Percentiles rank a stretch among this genome's conserved stretches.
Conservation (phyloP, 2,797 vertebrate genomes). For the Percopsis omiscomaycus region DNA sequence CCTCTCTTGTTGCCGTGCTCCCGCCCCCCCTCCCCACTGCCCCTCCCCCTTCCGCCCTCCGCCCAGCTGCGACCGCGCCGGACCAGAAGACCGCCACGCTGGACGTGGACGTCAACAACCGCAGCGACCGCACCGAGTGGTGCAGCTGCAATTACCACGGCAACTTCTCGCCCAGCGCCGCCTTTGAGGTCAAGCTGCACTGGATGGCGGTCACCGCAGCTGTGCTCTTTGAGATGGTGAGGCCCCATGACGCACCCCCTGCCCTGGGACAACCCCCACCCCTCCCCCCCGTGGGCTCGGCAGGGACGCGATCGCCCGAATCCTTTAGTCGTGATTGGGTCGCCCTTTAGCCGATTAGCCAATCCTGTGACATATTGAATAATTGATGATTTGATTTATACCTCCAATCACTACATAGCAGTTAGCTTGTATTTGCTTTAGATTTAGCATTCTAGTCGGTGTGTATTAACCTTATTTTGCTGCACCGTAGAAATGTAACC, state of each 20-base stretch:
- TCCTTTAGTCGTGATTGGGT: too few relatives aligned
- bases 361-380: neutral
- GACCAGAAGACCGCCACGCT: conserved; percentile 96
- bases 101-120: conserved; percentile 95
- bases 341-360: too few relatives aligned
- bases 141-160: conserved; percentile 98
- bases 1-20: conserved; percentile 33
- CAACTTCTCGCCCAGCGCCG: conserved; percentile 89
- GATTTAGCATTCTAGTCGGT: too few relatives aligned
- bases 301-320: too few relatives aligned
- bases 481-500: too few relatives aligned
- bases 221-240: conserved; percentile 97
- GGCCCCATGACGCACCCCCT: neutral
- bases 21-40: conserved; percentile 48
- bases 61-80: conserved; percentile 88
- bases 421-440: too few relatives aligned
- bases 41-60: conserved; percentile 12
- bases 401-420: too few relatives aligned
- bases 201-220: conserved; percentile 98
- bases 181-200: conserved; percentile 97
- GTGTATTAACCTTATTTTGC: too few relatives aligned
- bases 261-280: neutral
- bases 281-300: neutral
- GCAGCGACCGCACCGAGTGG: conserved; percentile 92
- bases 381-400: neutral